phyloP scores from a whole-genome alignment of 2,888 invertebrate genomes.

The Euproctis similis region DNA sequence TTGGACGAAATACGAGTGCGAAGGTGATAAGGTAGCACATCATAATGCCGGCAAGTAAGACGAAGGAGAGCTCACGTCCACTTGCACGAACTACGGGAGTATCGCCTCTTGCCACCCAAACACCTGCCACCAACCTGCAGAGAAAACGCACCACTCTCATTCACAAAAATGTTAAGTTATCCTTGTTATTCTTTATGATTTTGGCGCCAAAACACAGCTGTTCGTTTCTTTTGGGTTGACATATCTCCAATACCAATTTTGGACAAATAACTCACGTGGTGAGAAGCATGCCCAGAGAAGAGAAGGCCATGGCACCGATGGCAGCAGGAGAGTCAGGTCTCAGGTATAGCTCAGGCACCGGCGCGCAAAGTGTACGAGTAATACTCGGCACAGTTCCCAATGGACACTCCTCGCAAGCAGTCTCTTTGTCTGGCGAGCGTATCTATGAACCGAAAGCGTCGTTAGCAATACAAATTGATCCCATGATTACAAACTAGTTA shows the following conservation, averaged over 20 bases:
- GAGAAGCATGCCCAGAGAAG: slow-evolving; percentile 87
- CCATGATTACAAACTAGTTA: no score
- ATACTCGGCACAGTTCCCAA: slow-evolving; percentile 88
- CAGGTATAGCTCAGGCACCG: slow-evolving; percentile 87
- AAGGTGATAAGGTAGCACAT: slow-evolving; percentile 96
- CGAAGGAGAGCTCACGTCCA: slow-evolving; percentile 91
- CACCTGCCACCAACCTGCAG: slow-evolving; percentile 78
- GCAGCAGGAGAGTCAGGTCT: slow-evolving; percentile 89
- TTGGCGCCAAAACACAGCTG: no score
- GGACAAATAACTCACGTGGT: slow-evolving; percentile 80
- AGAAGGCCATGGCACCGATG: slow-evolving; percentile 92
- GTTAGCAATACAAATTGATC: no score
- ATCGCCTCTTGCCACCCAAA: slow-evolving; percentile 89
- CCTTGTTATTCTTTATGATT: no score
- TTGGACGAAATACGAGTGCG: slow-evolving; percentile 89
- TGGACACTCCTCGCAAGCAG: slow-evolving; percentile 87
- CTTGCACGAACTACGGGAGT: slow-evolving; percentile 97
- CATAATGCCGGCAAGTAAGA: slow-evolving; percentile 90
- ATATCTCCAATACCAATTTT: no score
- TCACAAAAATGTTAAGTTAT: no score
- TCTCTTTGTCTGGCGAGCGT: slow-evolving; percentile 85
- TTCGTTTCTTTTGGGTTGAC: no score
- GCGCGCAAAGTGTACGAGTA: slow-evolving; percentile 81
- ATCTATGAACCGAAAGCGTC: no score
- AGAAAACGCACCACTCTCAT: neutral